Conservation (phyloP, 2,113 vertebrate species). For the Patagioenas fasciata region DNA sequence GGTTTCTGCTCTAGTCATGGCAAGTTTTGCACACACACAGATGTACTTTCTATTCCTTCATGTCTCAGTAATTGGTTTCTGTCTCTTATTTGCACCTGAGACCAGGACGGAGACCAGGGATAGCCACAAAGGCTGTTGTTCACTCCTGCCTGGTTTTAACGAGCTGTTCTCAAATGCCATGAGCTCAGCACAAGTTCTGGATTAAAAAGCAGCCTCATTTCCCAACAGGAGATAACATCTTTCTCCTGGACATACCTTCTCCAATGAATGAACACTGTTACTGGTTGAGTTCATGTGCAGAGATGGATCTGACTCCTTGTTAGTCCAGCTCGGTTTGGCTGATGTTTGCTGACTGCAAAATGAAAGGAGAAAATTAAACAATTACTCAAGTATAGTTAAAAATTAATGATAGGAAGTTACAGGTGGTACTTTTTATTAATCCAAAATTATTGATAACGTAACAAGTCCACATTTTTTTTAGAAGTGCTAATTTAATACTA, state of each 20-base stretch:
- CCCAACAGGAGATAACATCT: neutral
- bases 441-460: neutral
- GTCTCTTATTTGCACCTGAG: neutral
- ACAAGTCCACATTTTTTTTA: neutral
- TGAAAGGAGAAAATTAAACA: neutral
- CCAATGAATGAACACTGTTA: neutral
- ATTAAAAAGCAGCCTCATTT: neutral
- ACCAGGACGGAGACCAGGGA: neutral
- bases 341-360: neutral
- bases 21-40: neutral
- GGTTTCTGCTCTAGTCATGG: neutral
- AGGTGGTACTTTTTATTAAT: constrained; percentile 2
- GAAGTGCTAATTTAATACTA: neutral
- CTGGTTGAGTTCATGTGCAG: neutral
- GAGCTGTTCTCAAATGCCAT: neutral
- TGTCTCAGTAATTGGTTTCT: neutral
- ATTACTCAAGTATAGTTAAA: neutral
- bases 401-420: neutral
- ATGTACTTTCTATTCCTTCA: neutral
- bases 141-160: neutral
- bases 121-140: neutral
- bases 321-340: neutral
- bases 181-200: neutral
- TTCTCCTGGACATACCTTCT: neutral
- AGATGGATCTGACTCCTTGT: neutral